Base-by-base conservation (phyloP, 2,888 invertebrate species). In the Heteromurus nitidus region DNA sequence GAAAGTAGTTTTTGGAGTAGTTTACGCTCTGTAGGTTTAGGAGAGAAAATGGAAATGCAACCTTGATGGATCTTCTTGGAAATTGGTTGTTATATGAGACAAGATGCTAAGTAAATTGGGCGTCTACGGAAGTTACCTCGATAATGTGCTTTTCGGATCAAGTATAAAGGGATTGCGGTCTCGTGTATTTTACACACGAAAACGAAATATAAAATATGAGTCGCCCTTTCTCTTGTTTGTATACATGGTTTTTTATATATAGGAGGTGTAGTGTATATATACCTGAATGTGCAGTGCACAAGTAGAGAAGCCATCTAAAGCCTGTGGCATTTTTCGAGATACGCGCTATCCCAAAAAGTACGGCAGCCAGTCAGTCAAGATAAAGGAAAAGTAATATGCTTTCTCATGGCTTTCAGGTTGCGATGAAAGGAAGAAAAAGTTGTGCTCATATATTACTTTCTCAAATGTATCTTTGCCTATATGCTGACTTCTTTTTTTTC, bases 11-110 rank as follows among this genome's bases (percentile, higher is more conserved):
- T 58, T 11, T n/a, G n/a, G n/a, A n/a, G n/a, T n/a, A n/a, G n/a
- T n/a, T n/a, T n/a, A n/a, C n/a, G 36, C 42, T 72, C 58, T 73
- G 72, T 73, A 28, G 30, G 53, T 55, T 47, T n/a, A n/a, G n/a
- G n/a, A n/a, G 65, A 55, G 53, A 44, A 80, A 80, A 72, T 72
- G 80, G 74, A 80, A 74, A 80, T 80, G 80, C 58, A 80, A 80
- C 74, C 68, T 80, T 80, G 80, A 80, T 80, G 80, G 80, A 80
- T 80, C 68, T 80, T 80, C 74, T 68, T 80, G 74, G 80, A 80
- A 80, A 80, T 80, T 80, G 80, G 68, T 68, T 80, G 80, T 73
- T 80, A 80, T 80, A 80, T 80, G 74, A 80, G 80, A 80, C 80
- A 80, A 80, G 74, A 80, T 74, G 74, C 74, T 80, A 74, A 80